Evolutionary conservation across 1,140 invertebrate genomes (phyloP), one percentile per base, ranked within the genome.

Genomic region (Aphis craccivora): DNA sequence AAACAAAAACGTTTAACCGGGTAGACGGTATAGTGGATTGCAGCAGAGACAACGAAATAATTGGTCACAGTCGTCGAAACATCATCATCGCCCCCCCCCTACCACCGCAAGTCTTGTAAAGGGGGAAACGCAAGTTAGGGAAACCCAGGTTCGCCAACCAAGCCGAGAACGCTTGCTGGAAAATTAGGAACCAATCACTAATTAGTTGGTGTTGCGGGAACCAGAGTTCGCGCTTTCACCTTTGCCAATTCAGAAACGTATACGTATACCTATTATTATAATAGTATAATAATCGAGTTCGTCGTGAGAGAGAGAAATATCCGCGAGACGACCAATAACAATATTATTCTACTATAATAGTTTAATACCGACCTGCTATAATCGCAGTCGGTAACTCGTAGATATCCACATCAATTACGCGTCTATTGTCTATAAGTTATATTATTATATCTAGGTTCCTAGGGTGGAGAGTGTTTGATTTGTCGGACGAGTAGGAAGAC

Each of bases 141-240:
- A 92, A 83, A 51, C n/a, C 14, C 91, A 92, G 91, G 60, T 48
- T 84, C 91, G 91, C 91, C 91, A 92, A 92, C 91, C n/a, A 83
- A 40, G 14, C 8, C 43, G 90, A 45, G 48, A 53, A 35, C 43
- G 43, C 55, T 53, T 53, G 48, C n/a, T 83, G 43, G 60, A 91
- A 91, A 91, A 76, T 91, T 76, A 76, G 55, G 35, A 91, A 35
- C 90, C 60, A 43, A 48, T 51, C 48, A 51, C 48, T 51, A 51
- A 51, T 48, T 81, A 76, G 67, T 91, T 91, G 67, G 25, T 8
- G 90, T 48, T 11, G 25, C 90, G 30, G n/a, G n/a, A 76, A 45
- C 91, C 45, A 84, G 91, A 92, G 43, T 76, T 92, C n/a, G 91
- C 60, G 5, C 51, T 81, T 92, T 92, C 91, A 76, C 60, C 60